A percentile compares a stretch with the other conserved stretches of the same genome.
Conservation (phyloP, 1,140 invertebrate species). For the Colletes gigas region DNA sequence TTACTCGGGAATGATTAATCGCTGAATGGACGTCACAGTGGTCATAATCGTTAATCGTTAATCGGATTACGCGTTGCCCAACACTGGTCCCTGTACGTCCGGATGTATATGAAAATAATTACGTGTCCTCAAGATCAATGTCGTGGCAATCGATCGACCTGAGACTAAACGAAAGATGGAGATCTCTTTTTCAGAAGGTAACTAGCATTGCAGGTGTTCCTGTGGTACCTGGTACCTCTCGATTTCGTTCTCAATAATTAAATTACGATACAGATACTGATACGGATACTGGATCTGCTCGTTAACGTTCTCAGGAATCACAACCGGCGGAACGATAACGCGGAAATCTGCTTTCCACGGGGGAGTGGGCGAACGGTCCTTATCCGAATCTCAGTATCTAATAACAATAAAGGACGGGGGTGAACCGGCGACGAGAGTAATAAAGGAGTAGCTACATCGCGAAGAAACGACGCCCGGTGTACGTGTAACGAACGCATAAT, state of each 20-base stretch:
- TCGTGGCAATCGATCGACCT: too few relatives aligned
- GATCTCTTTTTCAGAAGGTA: too few relatives aligned
- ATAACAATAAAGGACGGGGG: conserved; percentile 34
- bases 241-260: conserved; percentile 5
- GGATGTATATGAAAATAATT: too few relatives aligned
- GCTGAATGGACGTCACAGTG: too few relatives aligned
- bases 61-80: too few relatives aligned
- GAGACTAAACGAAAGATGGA: too few relatives aligned
- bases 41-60: too few relatives aligned
- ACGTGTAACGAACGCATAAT: conserved; percentile 48
- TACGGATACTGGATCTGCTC: neutral
- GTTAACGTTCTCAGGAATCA: conserved; percentile 19
- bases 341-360: conserved; percentile 22
- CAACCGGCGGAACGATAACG: neutral
- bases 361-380: neutral
- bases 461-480: conserved; percentile 22
- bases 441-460: conserved; percentile 20
- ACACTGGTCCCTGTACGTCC: too few relatives aligned
- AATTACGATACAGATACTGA: neutral
- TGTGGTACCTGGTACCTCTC: neutral
- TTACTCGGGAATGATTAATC: too few relatives aligned
- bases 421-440: conserved; percentile 28
- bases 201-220: too few relatives aligned
- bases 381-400: conserved; percentile 32
- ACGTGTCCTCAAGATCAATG: too few relatives aligned